Percentiles rank a stretch among this genome's conserved stretches.
These are phyloP conservation scores for Philotrypesis tridentata DNA, from an alignment of 1,140 invertebrate species.

Conservation along the genomic window DNA sequence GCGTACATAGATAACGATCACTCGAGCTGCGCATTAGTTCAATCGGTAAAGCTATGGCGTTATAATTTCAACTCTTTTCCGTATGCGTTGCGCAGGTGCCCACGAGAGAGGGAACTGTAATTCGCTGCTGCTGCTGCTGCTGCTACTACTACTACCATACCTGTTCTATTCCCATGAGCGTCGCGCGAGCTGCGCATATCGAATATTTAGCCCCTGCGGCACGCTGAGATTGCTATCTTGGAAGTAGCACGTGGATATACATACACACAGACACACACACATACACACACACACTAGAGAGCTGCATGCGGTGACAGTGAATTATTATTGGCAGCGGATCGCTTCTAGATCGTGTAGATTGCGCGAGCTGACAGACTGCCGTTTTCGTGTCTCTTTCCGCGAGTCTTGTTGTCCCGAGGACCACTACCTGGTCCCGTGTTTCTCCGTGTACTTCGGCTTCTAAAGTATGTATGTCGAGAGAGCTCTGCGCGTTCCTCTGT, in stretches of 20 bases:
- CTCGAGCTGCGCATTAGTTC: background rate
- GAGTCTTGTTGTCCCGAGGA: background rate
- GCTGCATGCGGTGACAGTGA: conserved; percentile 23
- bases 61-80: conserved; percentile 2
- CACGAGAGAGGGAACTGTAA: background rate
- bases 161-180: background rate
- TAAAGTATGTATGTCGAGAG: background rate
- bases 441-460: background rate
- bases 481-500: background rate
- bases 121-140: background rate
- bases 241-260: background rate
- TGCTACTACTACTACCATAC: background rate
- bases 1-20: background rate
- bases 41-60: background rate
- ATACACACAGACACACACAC: background rate
- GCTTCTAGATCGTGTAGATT: conserved; percentile 20
- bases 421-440: too few relatives aligned
- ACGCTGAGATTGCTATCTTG: conserved; percentile 12
- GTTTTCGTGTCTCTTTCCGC: background rate
- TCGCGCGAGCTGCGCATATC: background rate
- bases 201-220: background rate
- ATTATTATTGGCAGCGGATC: conserved; percentile 32
- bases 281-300: background rate
- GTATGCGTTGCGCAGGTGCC: background rate
- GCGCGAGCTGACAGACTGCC: background rate